phyloP scores from a whole-genome alignment of 2,888 invertebrate species.

The Zhengitettix transpicula region DNA sequence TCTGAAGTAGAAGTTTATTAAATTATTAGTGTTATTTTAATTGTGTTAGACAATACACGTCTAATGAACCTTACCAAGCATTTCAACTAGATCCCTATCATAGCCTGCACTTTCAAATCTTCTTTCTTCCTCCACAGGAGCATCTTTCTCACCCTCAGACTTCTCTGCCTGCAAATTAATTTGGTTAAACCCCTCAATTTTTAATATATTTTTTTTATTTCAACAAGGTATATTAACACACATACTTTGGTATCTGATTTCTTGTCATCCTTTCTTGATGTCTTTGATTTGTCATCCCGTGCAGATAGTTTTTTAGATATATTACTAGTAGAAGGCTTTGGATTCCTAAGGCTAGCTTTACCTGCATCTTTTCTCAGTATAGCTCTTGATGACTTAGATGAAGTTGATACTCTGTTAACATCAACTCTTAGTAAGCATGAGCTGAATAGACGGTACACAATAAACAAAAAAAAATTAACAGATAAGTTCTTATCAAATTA shows the following conservation, averaged over 20 bases:
- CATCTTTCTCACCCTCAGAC: slow-evolving; percentile 19
- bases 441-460: too few relatives aligned
- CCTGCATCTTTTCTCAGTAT: neutral
- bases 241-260: slow-evolving; percentile 13
- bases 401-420: neutral
- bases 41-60: neutral
- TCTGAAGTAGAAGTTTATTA: neutral
- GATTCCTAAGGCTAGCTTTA: neutral
- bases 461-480: too few relatives aligned
- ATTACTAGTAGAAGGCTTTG: neutral
- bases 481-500: too few relatives aligned
- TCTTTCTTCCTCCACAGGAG: slow-evolving; percentile 47
- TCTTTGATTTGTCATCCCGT: slow-evolving; percentile 7
- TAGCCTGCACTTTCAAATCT: slow-evolving; percentile 71
- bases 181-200: neutral
- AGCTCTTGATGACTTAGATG: neutral
- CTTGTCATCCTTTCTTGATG: slow-evolving; percentile 15
- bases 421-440: neutral
- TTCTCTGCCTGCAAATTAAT: slow-evolving; percentile 21
- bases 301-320: neutral
- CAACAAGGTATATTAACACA: neutral
- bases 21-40: neutral
- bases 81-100: slow-evolving; percentile 85
- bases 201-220: neutral
- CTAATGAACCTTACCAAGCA: slow-evolving; percentile 42